Evolutionary conservation across 1,140 invertebrate genomes (phyloP).

Genomic region (Lordiphosa collinella): DNA sequence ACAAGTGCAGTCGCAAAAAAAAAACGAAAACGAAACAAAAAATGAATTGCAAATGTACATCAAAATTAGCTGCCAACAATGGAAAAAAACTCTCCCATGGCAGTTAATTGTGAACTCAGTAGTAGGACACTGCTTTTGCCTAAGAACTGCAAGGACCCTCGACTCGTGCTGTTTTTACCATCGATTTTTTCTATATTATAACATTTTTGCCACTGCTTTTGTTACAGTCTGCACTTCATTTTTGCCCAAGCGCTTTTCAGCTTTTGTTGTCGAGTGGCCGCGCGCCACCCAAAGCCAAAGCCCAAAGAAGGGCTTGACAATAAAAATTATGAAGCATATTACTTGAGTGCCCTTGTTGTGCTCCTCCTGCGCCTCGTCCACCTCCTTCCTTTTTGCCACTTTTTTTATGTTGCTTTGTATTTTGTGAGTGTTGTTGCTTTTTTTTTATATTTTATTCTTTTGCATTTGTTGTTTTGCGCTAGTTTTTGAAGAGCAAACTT

Average conservation of each 20-base stretch:
- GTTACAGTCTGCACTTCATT: constrained; percentile 45
- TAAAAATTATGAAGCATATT: constrained; percentile 62
- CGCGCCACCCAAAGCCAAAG: constrained; percentile 29
- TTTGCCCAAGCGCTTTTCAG: constrained; percentile 44
- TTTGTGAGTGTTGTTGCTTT: constrained; percentile 1
- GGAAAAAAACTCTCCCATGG: background rate
- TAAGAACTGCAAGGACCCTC: constrained; percentile 38
- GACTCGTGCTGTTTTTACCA: constrained; percentile 24
- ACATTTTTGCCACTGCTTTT: constrained; percentile 49
- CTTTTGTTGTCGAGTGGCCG: constrained; percentile 53
- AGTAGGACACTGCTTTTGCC: constrained; percentile 2
- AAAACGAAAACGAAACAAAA: no score
- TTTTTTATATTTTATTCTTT: background rate
- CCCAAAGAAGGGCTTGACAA: constrained; percentile 46
- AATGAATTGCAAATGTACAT: constrained; percentile 40
- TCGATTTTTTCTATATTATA: constrained; percentile 56
- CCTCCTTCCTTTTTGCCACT: constrained; percentile 28
- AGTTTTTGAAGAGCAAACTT: constrained; percentile 39
- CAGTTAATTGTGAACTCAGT: constrained; percentile 43
- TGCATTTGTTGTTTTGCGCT: constrained; percentile 37
- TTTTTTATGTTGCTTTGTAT: constrained; percentile 32
- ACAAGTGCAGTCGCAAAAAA: constrained; percentile 8
- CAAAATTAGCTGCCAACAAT: constrained; percentile 50
- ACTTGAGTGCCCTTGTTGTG: constrained; percentile 46
- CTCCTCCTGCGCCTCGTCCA: constrained; percentile 24